Evolutionary conservation across 2,113 vertebrate species (phyloP).

Genomic region (Apteryx owenii): DNA sequence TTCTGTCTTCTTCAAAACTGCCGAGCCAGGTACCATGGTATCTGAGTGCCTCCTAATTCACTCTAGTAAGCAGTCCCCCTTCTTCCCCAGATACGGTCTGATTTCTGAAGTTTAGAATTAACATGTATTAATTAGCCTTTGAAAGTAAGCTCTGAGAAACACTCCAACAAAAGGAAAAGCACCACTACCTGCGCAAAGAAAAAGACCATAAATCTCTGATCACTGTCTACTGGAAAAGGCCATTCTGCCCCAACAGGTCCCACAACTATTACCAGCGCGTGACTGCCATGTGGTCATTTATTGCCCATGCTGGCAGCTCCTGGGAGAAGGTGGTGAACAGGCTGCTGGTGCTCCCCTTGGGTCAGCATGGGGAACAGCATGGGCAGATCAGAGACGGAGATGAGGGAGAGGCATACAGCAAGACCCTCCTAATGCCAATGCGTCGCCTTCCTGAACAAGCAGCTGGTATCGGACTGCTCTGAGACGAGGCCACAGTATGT

Average conservation of each 20-base stretch:
- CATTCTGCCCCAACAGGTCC: not conserved
- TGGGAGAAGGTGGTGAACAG: accelerated
- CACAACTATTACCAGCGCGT: accelerated
- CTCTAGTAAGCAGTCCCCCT: not conserved
- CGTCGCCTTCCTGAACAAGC: not conserved
- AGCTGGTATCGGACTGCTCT: accelerated
- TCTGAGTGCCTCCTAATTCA: not conserved
- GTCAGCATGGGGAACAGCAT: not conserved
- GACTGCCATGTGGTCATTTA: not conserved
- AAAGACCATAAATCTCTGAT: not conserved
- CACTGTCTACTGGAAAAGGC: not conserved
- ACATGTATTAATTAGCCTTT: not conserved
- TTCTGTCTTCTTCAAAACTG: not conserved
- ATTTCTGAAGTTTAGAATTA: not conserved
- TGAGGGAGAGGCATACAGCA: not conserved
- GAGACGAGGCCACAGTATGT: not conserved
- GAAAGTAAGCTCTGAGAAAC: not conserved
- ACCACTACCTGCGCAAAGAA: not conserved
- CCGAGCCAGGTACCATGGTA: not conserved
- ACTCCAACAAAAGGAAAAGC: not conserved
- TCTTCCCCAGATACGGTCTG: not conserved
- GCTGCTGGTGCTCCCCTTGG: not conserved
- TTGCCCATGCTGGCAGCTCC: not conserved
- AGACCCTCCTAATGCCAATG: not conserved
- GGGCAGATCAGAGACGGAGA: not conserved